Evolutionary conservation across 2,113 vertebrate species (phyloP).

Genomic region (Macrotis lagotis): DNA sequence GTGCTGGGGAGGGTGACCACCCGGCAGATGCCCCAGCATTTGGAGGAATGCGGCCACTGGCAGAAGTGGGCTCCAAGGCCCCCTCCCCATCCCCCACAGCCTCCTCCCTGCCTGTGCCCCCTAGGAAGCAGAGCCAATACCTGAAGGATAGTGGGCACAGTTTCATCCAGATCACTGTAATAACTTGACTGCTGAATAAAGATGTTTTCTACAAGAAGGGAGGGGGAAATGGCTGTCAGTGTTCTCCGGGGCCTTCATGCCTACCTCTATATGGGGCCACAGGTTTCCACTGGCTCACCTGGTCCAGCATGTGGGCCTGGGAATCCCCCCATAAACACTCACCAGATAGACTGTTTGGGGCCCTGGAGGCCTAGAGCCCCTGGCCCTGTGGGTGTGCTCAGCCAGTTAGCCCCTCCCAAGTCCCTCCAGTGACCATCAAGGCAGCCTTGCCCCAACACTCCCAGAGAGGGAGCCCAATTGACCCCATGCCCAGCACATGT

Average conservation of each 20-base stretch:
- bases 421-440: conserved; percentile 40
- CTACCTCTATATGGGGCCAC: conserved; percentile 4
- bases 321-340: not conserved
- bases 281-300: not conserved
- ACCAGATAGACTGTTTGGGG: not conserved
- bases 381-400: not conserved
- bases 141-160: conserved; percentile 92
- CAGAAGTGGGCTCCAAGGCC: not conserved
- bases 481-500: not conserved
- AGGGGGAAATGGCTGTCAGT: conserved; percentile 1
- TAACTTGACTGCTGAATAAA: conserved; percentile 95
- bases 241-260: conserved; percentile 37
- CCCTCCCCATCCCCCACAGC: not conserved
- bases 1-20: not conserved
- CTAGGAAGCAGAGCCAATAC: conserved; percentile 72
- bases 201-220: conserved; percentile 90
- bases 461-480: conserved; percentile 12
- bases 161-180: conserved; percentile 92
- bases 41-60: not conserved
- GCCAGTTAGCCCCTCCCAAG: conserved; percentile 54
- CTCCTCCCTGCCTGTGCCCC: not conserved
- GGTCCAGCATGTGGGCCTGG: not conserved
- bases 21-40: not conserved
- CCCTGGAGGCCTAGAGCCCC: not conserved
- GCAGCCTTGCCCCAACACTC: conserved; percentile 22